Evolutionary conservation across 2,113 vertebrate genomes (phyloP), one percentile per base, ranked within the genome.

Genomic region (Pungitius pungitius): DNA sequence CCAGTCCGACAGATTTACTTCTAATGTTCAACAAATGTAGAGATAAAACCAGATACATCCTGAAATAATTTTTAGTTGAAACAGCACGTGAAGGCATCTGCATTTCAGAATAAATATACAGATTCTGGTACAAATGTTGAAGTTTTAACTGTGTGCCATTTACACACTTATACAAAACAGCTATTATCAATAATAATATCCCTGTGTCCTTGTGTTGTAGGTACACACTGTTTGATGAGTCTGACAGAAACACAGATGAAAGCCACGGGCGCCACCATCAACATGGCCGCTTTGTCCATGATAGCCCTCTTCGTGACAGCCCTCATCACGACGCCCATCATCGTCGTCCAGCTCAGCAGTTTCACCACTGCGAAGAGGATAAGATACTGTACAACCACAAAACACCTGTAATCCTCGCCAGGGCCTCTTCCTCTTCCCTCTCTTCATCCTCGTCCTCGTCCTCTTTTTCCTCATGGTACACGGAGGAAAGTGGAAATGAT

Each of bases 391-490:
- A 86, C 20, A 45, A 83, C 57, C 68, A 85, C 11, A 42, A 62
- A 27, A 86, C 81, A 14, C 67, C 81, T 27, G 82, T 90, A 33
- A 84, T 82, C 58, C 77, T 88, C 37, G 85, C 82, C 3, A 84
- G 79, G 69, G 86, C 89, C 24, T 93, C 88, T 24, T 92, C 88
- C 13, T 93, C 92, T 33, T 78, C 88, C 27, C 86, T 91, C 6
- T 91, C 91, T 9, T 88, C 93, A 1, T 90, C 89, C 4, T 78
- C 91, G 0, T 90, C 89, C 5, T 90, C 93, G 1, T 88, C 90
- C 15, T 73, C 87, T 5, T 82, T 64, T 22, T 88, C 91, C 6
- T 90, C 92, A 58, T 95, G 92, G 92, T 89, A 89, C 49, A 94
- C 94, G 1, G 94, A 94, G 40, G 71, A 82, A 2, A 93, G 89